Evolutionary conservation across 37 sponge, comb jelly and placozoan species (phyloP), one percentile per base, ranked within the genome.

Genomic region (Crambe crambe): DNA sequence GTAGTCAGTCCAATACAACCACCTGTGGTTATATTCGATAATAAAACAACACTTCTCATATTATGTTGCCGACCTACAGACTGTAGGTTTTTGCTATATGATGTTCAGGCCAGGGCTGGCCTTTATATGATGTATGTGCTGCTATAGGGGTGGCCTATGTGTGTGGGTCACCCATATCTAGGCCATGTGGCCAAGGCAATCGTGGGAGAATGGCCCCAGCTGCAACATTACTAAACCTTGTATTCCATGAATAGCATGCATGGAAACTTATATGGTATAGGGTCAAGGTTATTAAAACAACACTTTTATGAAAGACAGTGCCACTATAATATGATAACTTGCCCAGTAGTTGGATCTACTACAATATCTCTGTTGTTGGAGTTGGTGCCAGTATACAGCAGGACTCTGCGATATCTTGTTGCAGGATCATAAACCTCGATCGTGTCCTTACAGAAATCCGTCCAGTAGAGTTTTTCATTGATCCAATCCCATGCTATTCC

Each of bases 1-100:
- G 59, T 70, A 89, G 43, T 83, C 89, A 41, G 69, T 64, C 89
- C 89, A 89, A 42, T 89, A 89, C 70, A 89, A 23, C 61, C 47
- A 44, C 36, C 89, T 87, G 27, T 62, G 17, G n/a, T 26, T 54
- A 18, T 54, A 20, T 10, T 20, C 56, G 26, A 22, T 26, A 62
- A 26, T 15, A 22, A 62, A 62, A 8, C n/a, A 62, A 62, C 26
- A n/a, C n/a, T n/a, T n/a, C n/a, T n/a, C n/a, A n/a, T n/a, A n/a
- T n/a, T n/a, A n/a, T n/a, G n/a, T n/a, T n/a, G n/a, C n/a, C n/a
- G n/a, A n/a, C n/a, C n/a, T n/a, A n/a, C n/a, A n/a, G n/a, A n/a
- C n/a, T n/a, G n/a, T n/a, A n/a, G n/a, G n/a, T n/a, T n/a, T n/a
- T n/a, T n/a, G n/a, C n/a, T n/a, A n/a, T n/a, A n/a, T n/a, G n/a